Base-by-base conservation (phyloP, 2,797 vertebrate genomes). In the Apogon hyalosoma region DNA sequence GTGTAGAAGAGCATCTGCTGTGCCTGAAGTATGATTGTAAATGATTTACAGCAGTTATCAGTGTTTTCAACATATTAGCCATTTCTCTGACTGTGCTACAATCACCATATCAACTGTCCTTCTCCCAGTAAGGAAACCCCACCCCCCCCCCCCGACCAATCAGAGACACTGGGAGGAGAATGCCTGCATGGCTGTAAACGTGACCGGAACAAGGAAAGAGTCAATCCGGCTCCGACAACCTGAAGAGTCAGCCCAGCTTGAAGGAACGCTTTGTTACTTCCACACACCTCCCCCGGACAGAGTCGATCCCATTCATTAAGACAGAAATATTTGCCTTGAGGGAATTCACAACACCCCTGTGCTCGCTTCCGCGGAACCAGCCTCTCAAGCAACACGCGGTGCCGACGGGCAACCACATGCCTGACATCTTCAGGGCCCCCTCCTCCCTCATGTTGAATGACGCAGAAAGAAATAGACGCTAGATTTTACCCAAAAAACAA, bases 391-490 rank as follows among this genome's bases (percentile, higher is more conserved):
- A 67, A 49, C 85, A 89, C 80, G 87, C 73, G 86, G 82, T 77
- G 40, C 60, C 24, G 55, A 73, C 38, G 49, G 13, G 31, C 71
- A 69, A 77, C 75, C 86, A 76, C 89, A 88, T 89, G 89, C 69
- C 50, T 48, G 13, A 71, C 72, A n/a, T 56, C 12, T 16, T 47
- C 51, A 12, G 14, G 0, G 13, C 49, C 33, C 16, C 15, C 28
- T 11, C 6, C 36, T 28, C 53, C 11, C 31, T 33, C 31, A 33
- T 33, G 40, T 3, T 45, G 41, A 66, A 64, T 83, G 83, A 84
- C 80, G 77, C 79, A 86, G 81, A 31, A 59, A 59, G 36, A 56
- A 73, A 46, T 18, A 60, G 19, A 18, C 0, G 2, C 14, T 3
- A 6, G 0, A 0, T 15, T 40, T 51, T 15, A 14, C 10, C 4